Evolutionary conservation across 2,888 invertebrate species (phyloP).

Genomic region (Parascotia fuliginaria): DNA sequence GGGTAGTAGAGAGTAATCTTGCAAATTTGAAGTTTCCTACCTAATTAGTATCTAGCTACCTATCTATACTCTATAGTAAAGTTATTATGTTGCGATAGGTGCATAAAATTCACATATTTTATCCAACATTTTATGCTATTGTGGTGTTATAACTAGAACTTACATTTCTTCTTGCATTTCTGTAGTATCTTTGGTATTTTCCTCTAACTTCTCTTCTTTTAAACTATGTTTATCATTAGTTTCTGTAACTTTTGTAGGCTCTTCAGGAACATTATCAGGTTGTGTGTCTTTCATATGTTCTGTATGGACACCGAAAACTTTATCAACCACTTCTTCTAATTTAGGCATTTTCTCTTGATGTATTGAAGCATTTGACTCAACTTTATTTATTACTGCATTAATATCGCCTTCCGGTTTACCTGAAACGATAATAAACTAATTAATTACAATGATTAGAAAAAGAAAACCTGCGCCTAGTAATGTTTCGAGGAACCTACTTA

Average conservation of each 20-base stretch:
- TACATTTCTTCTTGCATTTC: conserved; percentile 15
- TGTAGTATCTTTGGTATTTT: conserved; percentile 6
- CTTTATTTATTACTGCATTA: conserved; percentile 25
- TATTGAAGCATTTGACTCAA: conserved; percentile 17
- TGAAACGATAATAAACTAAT: conserved; percentile 36
- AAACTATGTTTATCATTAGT: conserved; percentile 12
- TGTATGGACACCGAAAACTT: conserved; percentile 55
- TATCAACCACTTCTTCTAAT: conserved; percentile 68
- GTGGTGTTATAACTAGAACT: conserved; percentile 2
- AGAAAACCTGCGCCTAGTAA: too few relatives aligned
- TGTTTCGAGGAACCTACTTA: too few relatives aligned
- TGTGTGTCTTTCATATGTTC: conserved; percentile 52
- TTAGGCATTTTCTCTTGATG: conserved; percentile 55
- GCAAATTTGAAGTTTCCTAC: too few relatives aligned
- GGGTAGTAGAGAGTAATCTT: too few relatives aligned
- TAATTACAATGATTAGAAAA: too few relatives aligned
- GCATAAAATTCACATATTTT: neutral
- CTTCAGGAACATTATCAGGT: conserved; percentile 9
- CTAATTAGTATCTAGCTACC: too few relatives aligned
- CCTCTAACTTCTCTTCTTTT: conserved; percentile 13
- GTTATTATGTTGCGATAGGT: too few relatives aligned
- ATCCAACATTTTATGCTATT: too few relatives aligned
- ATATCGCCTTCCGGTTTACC: conserved; percentile 38
- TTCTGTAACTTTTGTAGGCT: conserved; percentile 11
- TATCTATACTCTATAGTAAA: too few relatives aligned